Percentiles rank a stretch among this genome's conserved stretches.
phyloP scores from a whole-genome alignment of 2,113 vertebrate genomes.

The Odontophorus gujanensis region DNA sequence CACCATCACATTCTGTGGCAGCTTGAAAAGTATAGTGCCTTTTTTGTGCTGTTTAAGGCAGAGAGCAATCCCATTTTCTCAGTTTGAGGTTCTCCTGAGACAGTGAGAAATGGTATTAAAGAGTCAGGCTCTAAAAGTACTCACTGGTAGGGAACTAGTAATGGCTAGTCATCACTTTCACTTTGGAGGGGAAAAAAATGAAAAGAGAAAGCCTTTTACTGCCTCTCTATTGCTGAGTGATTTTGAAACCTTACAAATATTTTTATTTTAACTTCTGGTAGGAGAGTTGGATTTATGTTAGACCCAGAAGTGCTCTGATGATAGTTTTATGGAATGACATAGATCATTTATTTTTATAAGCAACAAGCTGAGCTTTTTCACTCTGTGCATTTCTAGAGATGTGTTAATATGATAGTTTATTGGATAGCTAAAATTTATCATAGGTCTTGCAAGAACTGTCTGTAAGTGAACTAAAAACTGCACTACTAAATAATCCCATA shows the following conservation, averaged over 20 bases:
- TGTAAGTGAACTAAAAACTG: constrained; percentile 38
- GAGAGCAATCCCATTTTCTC: not conserved
- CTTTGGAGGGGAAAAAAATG: not conserved
- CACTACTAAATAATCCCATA: constrained; percentile 75
- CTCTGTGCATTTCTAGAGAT: not conserved
- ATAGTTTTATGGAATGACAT: not conserved
- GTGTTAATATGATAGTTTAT: not conserved
- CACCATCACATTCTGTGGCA: not conserved
- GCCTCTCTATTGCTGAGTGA: not conserved
- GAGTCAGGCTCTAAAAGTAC: not conserved
- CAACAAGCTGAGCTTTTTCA: not conserved
- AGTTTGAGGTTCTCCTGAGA: not conserved
- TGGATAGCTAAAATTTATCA: not conserved
- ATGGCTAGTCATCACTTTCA: not conserved
- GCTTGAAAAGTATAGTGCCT: not conserved
- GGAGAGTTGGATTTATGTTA: not conserved
- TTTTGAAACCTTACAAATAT: not conserved
- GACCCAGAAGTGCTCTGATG: not conserved
- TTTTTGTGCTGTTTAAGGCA: not conserved
- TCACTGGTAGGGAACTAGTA: not conserved
- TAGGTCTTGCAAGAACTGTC: constrained; percentile 15
- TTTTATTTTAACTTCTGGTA: not conserved
- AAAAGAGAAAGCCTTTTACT: not conserved
- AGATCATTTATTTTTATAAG: not conserved
- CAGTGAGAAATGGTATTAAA: not conserved